Base-by-base conservation (phyloP, 2,888 invertebrate species). In the Herminia tarsipennalis region DNA sequence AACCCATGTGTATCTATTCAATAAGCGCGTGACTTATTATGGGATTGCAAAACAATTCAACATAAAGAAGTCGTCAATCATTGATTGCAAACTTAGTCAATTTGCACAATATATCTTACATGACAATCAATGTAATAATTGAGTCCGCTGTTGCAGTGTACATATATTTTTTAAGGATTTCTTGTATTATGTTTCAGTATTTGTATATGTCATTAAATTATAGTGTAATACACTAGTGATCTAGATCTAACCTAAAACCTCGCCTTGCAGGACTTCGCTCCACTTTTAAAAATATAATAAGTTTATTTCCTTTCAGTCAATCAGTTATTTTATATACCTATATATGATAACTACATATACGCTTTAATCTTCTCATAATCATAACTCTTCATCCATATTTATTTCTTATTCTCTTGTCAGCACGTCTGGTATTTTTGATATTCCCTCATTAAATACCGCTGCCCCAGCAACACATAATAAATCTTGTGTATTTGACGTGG, bases 351-450 rank as follows among this genome's bases (percentile, higher is more conserved):
- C 21, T 12, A 20, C 5, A 39, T 1, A 38, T 16, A 6, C 4
- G 24, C 13, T 18, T 4, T 24, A 61, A 43, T 32, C 39, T 39
- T 28, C 20, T 16, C 33, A 47, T 34, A 54, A 22, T 16, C 33
- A 47, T 34, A 54, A 22, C 42, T 60, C 50, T 46, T 48, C 55
- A 47, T 48, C 38, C 37, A 27, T 41, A 10, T 44, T 39, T 49
- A 57, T 59, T 66, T 56, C 45, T 43, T 44, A 52, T 52, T 55
- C 34, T 43, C 37, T 18, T 63, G 65, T 63, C 56, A 55, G 35
- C 64, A 53, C 43, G 57, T 65, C 62, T 59, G 69, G 70, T 74
- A 70, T 66, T 69, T 74, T 71, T 60, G 51, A 67, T 56, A 56
- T 66, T 56, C 56, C 58, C 61, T 60, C 65, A 72, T 72, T 72